Conservation (phyloP, 2,113 vertebrate species). For the Poeciliopsis prolifica region DNA sequence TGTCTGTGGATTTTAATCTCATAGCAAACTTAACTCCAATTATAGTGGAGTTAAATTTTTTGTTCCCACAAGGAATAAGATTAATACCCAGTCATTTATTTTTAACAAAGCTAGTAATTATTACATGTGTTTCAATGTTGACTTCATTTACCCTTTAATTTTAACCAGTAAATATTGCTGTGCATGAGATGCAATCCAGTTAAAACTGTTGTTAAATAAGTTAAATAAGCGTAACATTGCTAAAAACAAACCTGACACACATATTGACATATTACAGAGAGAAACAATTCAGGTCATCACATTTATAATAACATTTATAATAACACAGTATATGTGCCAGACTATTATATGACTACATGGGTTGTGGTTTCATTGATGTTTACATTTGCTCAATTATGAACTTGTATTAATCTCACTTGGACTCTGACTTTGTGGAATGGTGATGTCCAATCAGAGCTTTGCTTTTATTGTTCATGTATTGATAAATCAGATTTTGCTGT, state of each 20-base stretch:
- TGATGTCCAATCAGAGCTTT: background rate
- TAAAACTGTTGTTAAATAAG: no score
- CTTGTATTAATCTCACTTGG: background rate
- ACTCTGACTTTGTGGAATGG: background rate
- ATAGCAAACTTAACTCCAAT: no score
- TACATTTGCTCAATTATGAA: background rate
- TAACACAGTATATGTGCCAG: background rate
- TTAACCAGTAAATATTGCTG: background rate
- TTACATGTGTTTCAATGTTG: no score
- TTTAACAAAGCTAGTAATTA: no score
- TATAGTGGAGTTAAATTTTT: no score
- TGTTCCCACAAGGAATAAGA: no score
- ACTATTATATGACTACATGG: background rate
- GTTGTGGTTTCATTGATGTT: background rate
- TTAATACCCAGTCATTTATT: no score
- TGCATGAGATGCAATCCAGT: background rate
- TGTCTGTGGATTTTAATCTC: no score
- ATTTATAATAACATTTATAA: background rate
- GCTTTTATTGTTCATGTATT: background rate
- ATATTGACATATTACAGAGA: no score
- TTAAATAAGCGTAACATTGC: no score
- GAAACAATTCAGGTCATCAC: background rate
- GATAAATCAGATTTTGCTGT: background rate
- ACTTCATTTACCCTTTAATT: background rate
- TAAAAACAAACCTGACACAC: no score